Evolutionary conservation across 2,113 vertebrate species (phyloP), one percentile per base, ranked within the genome.

Genomic region (Strigops habroptila): DNA sequence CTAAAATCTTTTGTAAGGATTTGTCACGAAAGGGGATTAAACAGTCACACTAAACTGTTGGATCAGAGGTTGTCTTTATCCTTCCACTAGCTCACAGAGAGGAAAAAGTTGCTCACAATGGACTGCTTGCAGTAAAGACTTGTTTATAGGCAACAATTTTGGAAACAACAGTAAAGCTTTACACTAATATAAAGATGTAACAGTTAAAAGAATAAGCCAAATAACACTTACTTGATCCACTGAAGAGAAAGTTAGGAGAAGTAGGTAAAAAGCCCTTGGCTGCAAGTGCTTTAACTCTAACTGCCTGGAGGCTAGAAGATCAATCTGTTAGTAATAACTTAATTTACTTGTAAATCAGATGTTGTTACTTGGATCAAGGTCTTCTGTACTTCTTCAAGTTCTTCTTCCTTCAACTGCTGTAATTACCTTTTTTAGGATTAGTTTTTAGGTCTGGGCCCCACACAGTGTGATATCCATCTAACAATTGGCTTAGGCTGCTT

Each of bases 311-410:
- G 87, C 44, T 41, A 12, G 8, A 44, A 49, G 83, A 30, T 23
- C 27, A 51, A 31, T 53, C 68, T 91, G 53, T n/a, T n/a, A 44
- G 53, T 10, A 70, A 86, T 93, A 86, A 94, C 75, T 71, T 93
- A 37, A 12, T 79, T 74, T 37, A 57, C 65, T 52, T 43, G 35
- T 67, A 57, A 37, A 91, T 86, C 80, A 52, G 62, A 41, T 68
- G 39, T 6, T 81, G 79, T 16, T 51, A 33, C 11, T 78, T 18
- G 62, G 41, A 43, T 75, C 31, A 3, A 39, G 9, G 8, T 39
- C 39, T 39, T 39, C 39, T 39, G 8, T 39, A 39, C 39, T 39
- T 39, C 39, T 39, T 39, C 39, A 39, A 39, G 9, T 39, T 39
- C 39, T 39, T 39, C 39, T 28, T 68, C 49, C 31, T 41, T 30